These are phyloP conservation scores for Myotis daubentonii DNA, from an alignment of 2,797 vertebrate genomes.

Conservation along the genomic window DNA sequence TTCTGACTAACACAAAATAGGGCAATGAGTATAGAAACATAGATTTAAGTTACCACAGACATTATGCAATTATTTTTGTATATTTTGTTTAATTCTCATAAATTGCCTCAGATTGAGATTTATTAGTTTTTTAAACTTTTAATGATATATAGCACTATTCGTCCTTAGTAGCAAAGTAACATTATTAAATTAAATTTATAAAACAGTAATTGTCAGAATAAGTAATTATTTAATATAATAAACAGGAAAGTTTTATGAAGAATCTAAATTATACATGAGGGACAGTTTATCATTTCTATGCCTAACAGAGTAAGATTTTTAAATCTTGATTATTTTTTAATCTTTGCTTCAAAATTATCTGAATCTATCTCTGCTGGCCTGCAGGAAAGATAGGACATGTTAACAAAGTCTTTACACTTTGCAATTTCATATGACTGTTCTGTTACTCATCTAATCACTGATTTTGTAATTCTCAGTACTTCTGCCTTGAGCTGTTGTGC, in stretches of 20 bases:
- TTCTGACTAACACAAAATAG: neutral
- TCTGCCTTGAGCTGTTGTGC: slow-evolving; percentile 33
- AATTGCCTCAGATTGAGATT: neutral
- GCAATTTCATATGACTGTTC: slow-evolving; percentile 19
- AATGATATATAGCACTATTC: neutral
- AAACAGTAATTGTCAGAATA: slow-evolving; percentile 38
- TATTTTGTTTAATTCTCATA: slow-evolving; percentile 22
- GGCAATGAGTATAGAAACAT: slow-evolving; percentile 1
- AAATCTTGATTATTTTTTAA: slow-evolving; percentile 55
- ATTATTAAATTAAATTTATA: slow-evolving; percentile 43
- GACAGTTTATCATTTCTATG: neutral
- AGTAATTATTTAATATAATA: slow-evolving; percentile 54
- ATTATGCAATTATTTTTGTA: neutral
- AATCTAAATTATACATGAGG: slow-evolving; percentile 45
- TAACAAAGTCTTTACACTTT: neutral
- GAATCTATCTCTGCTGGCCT: neutral
- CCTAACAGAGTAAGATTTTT: neutral
- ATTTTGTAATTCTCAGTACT: slow-evolving; percentile 3
- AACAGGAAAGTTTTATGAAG: slow-evolving; percentile 54
- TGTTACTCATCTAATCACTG: neutral
- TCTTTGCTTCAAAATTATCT: slow-evolving; percentile 40
- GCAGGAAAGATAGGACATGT: neutral
- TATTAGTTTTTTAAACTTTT: slow-evolving; percentile 2
- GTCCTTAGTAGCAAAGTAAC: neutral
- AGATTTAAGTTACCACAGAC: neutral